Percentiles rank a stretch among this genome's conserved stretches.
Evolutionary conservation across 2,797 vertebrate genomes (phyloP).

Genomic region (Tapera naevia): DNA sequence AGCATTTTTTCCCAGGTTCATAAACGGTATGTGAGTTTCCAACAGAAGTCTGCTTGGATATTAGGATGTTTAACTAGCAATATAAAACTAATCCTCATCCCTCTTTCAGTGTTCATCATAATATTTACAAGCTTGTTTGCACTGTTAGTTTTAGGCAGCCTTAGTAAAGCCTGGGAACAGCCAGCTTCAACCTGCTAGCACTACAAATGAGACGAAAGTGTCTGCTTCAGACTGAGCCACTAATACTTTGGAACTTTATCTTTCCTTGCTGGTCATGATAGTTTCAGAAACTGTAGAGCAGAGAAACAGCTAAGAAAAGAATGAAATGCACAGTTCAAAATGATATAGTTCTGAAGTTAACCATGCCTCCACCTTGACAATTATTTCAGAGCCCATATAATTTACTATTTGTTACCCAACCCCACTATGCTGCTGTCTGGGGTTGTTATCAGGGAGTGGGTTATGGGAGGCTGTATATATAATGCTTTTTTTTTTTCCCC

Average conservation of each 20-base stretch:
- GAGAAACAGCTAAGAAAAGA: not conserved
- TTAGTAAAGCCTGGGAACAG: not conserved
- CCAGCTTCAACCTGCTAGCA: not conserved
- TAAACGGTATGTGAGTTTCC: not conserved
- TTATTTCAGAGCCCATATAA: not conserved
- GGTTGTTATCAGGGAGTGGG: not conserved
- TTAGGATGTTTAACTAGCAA: not conserved
- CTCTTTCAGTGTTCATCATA: not conserved
- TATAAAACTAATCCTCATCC: not conserved
- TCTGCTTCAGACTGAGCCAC: not conserved
- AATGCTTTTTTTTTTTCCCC: not conserved
- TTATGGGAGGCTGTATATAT: rapidly evolving
- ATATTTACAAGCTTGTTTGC: not conserved
- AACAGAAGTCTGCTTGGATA: not conserved
- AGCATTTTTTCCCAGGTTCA: not conserved
- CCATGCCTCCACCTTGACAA: not conserved
- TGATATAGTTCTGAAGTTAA: not conserved
- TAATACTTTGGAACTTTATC: not conserved
- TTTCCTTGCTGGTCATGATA: not conserved
- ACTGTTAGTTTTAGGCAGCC: not conserved
- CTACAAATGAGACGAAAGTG: rapidly evolving
- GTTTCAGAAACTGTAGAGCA: not conserved
- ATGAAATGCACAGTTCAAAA: not conserved
- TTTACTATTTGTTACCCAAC: not conserved
- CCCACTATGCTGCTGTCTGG: not conserved